Percentiles rank a stretch among this genome's conserved stretches.
phyloP scores from a whole-genome alignment of 2,888 invertebrate species.

The Leucozona laternaria region DNA sequence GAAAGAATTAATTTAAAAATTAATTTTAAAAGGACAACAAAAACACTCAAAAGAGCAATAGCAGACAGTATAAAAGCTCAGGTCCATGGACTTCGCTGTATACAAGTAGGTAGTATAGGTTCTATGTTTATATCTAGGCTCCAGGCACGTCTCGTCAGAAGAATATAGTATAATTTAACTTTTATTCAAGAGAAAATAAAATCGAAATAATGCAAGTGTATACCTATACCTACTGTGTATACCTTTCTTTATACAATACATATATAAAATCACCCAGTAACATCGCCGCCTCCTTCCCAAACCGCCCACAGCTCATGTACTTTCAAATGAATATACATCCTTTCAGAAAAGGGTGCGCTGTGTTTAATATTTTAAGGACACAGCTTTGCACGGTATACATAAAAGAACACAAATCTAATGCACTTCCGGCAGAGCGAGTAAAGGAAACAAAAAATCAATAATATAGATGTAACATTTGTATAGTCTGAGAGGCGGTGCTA shows the following conservation, averaged over 20 bases:
- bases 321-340: conserved; percentile 12
- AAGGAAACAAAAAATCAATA: not conserved
- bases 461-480: not conserved
- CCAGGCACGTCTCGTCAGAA: conserved; percentile 14
- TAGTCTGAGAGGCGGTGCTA: not conserved
- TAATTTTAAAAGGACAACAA: conserved; percentile 9
- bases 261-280: not conserved
- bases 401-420: not conserved
- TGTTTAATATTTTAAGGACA: conserved; percentile 9
- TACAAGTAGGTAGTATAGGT: not conserved
- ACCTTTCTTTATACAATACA: not conserved
- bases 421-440: not conserved
- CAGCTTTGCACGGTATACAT: not conserved
- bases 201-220: conserved; percentile 8
- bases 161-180: conserved; percentile 9
- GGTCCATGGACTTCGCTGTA: not conserved
- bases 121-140: not conserved
- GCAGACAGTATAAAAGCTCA: not conserved
- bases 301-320: not conserved
- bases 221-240: too few relatives aligned
- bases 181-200: conserved; percentile 12
- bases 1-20: conserved; percentile 16
- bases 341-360: conserved; percentile 14
- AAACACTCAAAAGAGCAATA: conserved; percentile 3
- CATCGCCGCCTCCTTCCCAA: not conserved